phyloP scores from a whole-genome alignment of 2,797 vertebrate genomes.

The Scolopax bukidnonensis region DNA sequence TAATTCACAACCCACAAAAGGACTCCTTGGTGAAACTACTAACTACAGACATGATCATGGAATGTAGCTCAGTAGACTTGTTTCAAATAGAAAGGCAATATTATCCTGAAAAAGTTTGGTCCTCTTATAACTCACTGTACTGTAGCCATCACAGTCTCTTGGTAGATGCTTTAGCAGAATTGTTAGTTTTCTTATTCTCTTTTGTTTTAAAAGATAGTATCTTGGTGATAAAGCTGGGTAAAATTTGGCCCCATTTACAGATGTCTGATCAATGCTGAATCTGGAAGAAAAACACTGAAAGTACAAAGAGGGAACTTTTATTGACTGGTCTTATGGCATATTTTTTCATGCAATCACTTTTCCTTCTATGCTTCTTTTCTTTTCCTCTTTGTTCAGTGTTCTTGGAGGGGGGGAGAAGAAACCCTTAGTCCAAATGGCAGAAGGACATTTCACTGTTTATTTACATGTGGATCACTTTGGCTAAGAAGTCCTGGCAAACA shows the following conservation, averaged over 20 bases:
- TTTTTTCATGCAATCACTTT: conserved; percentile 66
- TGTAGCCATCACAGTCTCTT: conserved; percentile 76
- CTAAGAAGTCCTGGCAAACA: conserved; percentile 65
- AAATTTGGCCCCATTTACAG: conserved; percentile 66
- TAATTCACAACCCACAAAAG: conserved; percentile 79
- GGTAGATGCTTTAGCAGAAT: conserved; percentile 46
- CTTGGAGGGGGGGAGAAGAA: conserved; percentile 12
- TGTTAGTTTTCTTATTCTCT: conserved; percentile 21
- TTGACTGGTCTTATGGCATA: conserved; percentile 29
- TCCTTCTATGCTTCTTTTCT: conserved; percentile 51
- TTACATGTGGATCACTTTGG: conserved; percentile 81
- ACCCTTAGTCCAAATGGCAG: conserved; percentile 72
- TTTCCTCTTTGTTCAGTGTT: conserved; percentile 42
- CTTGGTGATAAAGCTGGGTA: conserved; percentile 59
- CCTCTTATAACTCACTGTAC: conserved; percentile 80
- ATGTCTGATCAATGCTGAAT: conserved; percentile 61
- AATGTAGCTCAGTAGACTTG: conserved; percentile 84
- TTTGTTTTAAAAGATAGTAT: conserved; percentile 44
- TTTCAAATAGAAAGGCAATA: conserved; percentile 84
- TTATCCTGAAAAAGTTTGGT: conserved; percentile 85
- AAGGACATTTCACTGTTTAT: conserved; percentile 79
- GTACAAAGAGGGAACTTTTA: conserved; percentile 24
- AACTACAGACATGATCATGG: conserved; percentile 79
- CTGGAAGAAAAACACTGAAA: conserved; percentile 60
- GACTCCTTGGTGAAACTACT: conserved; percentile 77